These are phyloP conservation scores for Ramphastos sulfuratus DNA, from an alignment of 2,113 vertebrate genomes.

Conservation along the genomic window DNA sequence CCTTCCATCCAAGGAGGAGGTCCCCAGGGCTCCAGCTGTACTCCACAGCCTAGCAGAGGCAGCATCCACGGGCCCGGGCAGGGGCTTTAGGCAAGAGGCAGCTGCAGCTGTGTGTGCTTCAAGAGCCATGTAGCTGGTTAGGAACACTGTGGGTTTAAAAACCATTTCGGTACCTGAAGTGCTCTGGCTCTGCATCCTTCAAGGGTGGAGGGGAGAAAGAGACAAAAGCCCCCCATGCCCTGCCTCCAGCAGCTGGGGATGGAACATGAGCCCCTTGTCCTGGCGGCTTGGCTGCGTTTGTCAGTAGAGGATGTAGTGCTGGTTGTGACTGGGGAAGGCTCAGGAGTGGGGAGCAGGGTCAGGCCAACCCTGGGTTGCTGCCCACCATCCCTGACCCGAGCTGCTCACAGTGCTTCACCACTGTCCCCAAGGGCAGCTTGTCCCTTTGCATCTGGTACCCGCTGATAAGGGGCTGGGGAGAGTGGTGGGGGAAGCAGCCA, in stretches of 20 bases:
- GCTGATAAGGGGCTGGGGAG: neutral
- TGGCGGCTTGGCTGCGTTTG: fast-evolving
- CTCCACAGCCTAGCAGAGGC: neutral
- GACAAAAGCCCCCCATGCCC: neutral
- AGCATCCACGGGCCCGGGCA: neutral
- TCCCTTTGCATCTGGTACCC: neutral
- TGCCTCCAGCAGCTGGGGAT: neutral
- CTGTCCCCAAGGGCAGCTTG: neutral
- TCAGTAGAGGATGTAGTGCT: fast-evolving
- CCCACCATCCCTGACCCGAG: neutral
- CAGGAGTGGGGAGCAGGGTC: fast-evolving
- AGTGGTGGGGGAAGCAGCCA: neutral
- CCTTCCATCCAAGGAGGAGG: neutral
- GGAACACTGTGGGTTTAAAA: neutral
- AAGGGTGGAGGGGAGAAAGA: neutral
- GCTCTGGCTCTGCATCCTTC: neutral
- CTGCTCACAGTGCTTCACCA: neutral
- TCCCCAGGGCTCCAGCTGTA: fast-evolving
- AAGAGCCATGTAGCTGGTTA: fast-evolving
- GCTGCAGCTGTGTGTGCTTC: fast-evolving
- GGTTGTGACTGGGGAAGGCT: neutral
- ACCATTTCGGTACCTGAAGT: neutral
- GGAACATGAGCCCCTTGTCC: neutral
- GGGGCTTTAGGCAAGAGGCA: neutral
- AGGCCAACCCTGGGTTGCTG: neutral